phyloP scores from a whole-genome alignment of 1,140 invertebrate species.

The Drosophila subobscura region DNA sequence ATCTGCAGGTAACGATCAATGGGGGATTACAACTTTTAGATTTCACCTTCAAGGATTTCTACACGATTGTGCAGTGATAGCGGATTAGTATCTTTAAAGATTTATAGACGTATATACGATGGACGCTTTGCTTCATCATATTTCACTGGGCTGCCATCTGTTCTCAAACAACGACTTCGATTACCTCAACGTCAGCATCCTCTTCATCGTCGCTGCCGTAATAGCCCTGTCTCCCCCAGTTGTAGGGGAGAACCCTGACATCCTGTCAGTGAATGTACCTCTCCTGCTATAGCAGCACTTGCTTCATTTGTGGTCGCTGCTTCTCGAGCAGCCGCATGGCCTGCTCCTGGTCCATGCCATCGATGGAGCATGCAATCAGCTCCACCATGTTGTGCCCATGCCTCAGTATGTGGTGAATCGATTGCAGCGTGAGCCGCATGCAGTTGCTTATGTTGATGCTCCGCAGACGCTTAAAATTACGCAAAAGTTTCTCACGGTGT shows the following conservation, averaged over 20 bases:
- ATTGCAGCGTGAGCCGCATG: constrained; percentile 39
- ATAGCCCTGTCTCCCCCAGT: constrained; percentile 45
- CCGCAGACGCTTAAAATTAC: constrained; percentile 56
- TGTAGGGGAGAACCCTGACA: constrained; percentile 26
- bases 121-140: constrained; percentile 38
- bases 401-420: constrained; percentile 54
- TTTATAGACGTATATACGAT: constrained; percentile 20
- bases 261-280: constrained; percentile 69
- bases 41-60: constrained; percentile 53
- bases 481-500: constrained; percentile 42
- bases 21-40: constrained; percentile 23
- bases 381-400: constrained; percentile 51
- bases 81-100: constrained; percentile 3
- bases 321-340: constrained; percentile 42
- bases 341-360: constrained; percentile 52
- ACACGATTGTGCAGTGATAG: constrained; percentile 26
- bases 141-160: constrained; percentile 12
- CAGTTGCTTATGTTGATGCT: constrained; percentile 68
- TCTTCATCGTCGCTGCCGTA: constrained; percentile 40
- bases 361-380: constrained; percentile 66
- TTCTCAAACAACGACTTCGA: constrained; percentile 52
- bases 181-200: constrained; percentile 38
- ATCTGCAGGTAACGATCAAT: constrained; percentile 15
- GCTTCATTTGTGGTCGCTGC: constrained; percentile 54
- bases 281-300: constrained; percentile 72